Evolutionary conservation across 30 jellyfish, hydroid and myxozoan genomes (phyloP).

Genomic region (Aurelia coerulea): DNA sequence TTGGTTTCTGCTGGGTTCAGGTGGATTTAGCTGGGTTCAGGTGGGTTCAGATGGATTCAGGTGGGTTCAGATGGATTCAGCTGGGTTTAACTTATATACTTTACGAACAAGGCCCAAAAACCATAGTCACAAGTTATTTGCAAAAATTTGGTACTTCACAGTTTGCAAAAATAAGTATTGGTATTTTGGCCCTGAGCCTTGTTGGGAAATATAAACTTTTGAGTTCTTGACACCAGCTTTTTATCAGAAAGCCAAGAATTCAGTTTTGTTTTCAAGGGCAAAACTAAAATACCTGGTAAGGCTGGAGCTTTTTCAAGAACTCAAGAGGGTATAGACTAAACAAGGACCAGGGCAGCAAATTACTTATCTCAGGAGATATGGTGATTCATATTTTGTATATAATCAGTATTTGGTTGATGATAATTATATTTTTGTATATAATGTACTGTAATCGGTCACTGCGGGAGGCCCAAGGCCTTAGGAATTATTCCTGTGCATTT

Average conservation of each 20-base stretch:
- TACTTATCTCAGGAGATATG: not conserved
- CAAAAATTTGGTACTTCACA: no score
- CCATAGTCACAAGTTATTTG: not conserved
- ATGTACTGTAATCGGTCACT: no score
- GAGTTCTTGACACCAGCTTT: slow-evolving; percentile 2
- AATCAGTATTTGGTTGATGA: no score
- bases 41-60: no score
- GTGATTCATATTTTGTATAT: not conserved
- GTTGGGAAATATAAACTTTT: not conserved
- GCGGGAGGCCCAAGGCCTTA: no score
- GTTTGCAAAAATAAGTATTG: no score
- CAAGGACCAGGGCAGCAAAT: not conserved
- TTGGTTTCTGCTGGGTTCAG: no score
- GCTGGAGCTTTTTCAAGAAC: slow-evolving; percentile 8
- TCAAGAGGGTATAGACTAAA: not conserved
- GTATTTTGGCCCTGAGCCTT: not conserved
- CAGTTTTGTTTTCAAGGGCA: slow-evolving; percentile 1
- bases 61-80: no score
- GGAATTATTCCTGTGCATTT: no score
- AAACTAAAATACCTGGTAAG: slow-evolving; percentile 13
- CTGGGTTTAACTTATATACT: no score
- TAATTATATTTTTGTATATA: no score
- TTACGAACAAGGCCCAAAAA: not conserved
- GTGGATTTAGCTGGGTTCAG: no score
- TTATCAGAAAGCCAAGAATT: slow-evolving; percentile 1